phyloP scores from a whole-genome alignment of 2,113 vertebrate genomes.

The Hystrix brachyura region DNA sequence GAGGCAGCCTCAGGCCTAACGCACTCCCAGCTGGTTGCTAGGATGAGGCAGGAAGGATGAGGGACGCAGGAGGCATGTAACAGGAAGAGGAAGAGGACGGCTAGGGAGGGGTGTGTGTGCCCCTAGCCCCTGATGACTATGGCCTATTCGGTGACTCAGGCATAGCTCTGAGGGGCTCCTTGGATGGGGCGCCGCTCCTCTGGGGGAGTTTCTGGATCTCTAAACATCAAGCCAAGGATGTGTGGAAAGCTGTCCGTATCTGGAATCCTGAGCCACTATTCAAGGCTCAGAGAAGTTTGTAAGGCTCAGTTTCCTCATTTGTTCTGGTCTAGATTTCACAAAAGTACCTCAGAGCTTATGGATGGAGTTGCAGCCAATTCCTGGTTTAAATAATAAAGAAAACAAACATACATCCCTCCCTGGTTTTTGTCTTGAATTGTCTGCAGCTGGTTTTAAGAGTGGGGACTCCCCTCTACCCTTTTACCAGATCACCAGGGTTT shows the following conservation, averaged over 20 bases:
- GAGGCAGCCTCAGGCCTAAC: not conserved
- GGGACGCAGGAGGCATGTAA: accelerated
- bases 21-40: not conserved
- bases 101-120: accelerated
- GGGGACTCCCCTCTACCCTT: not conserved
- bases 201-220: not conserved
- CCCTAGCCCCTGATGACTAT: accelerated
- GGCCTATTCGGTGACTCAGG: not conserved
- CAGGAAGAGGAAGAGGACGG: not conserved
- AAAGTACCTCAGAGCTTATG: not conserved
- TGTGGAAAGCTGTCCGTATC: not conserved
- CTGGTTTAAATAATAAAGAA: not conserved
- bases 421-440: not conserved
- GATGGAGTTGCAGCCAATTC: not conserved
- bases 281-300: not conserved
- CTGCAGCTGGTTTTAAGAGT: not conserved
- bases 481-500: not conserved
- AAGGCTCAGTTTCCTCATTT: not conserved
- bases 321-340: not conserved
- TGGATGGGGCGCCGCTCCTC: not conserved
- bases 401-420: not conserved
- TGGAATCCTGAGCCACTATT: not conserved
- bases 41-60: not conserved
- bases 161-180: too few relatives aligned
- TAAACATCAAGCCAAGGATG: not conserved